Percentiles rank a stretch among this genome's conserved stretches.
These are phyloP conservation scores for Ctenosaura bakeri DNA, from an alignment of 2,797 vertebrate genomes.

Conservation along the genomic window DNA sequence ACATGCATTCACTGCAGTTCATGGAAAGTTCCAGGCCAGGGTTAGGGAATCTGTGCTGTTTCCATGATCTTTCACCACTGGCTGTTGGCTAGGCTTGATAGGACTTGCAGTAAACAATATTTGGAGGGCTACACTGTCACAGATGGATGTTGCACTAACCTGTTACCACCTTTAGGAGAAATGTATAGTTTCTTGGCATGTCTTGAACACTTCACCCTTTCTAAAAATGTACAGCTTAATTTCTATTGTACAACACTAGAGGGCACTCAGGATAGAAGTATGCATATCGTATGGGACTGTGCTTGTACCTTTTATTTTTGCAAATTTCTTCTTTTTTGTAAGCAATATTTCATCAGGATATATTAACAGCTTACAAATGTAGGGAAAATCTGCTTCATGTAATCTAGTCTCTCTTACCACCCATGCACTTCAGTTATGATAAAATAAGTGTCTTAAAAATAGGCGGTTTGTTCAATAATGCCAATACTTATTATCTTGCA, in stretches of 20 bases:
- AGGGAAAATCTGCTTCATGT: background rate
- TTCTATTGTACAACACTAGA: conserved; percentile 66
- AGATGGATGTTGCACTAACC: background rate
- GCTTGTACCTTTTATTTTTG: background rate
- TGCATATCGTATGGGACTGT: conserved; percentile 4
- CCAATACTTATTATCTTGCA: conserved; percentile 39
- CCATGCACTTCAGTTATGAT: background rate
- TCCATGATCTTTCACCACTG: background rate
- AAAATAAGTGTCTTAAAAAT: conserved; percentile 64
- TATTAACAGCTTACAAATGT: background rate
- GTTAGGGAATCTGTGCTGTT: background rate
- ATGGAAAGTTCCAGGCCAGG: background rate
- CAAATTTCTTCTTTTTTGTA: background rate
- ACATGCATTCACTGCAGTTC: background rate
- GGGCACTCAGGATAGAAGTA: conserved; percentile 70
- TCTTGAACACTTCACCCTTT: background rate
- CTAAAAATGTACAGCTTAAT: background rate
- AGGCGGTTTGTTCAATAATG: conserved; percentile 64
- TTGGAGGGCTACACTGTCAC: background rate
- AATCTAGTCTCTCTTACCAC: background rate
- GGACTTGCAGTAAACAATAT: background rate
- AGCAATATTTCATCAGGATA: background rate
- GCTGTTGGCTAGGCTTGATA: background rate
- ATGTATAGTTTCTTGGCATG: background rate
- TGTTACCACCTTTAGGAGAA: background rate